Base-by-base conservation (phyloP, 2,797 vertebrate species). In the Mionectes olivaceus region DNA sequence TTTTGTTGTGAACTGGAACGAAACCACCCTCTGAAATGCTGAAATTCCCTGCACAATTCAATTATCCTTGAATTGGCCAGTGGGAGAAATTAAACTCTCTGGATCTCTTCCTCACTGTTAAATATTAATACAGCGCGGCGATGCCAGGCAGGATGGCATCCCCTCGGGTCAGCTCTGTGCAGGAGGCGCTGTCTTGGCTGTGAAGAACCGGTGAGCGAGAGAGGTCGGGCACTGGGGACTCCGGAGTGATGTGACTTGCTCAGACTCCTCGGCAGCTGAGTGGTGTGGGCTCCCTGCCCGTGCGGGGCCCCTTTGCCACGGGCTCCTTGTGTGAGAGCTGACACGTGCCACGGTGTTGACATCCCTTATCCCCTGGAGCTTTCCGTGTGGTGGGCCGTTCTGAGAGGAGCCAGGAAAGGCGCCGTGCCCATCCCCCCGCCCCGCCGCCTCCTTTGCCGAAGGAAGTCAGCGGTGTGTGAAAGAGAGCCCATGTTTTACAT, bases 1-100 rank as follows among this genome's bases (percentile, higher is more conserved):
- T 71, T 94, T 92, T 67, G 44, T 70, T 81, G 84, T 46, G 69
- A 95, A 82, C 59, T 92, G 87, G 91, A 92, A 91, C 11, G n/a
- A 91, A 93, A 80, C 65, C 55, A 63, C 44, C 32, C 77, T 78
- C 87, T 76, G 83, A 88, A 93, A 83, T 0, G 4, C 83, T 87
- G 80, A 79, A 93, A 96, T 90, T 94, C 95, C 95, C 95, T 0
- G 1, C 25, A 7, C 52, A 16, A 60, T 46, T 67, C 55, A 91
- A 35, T 92, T 94, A 95, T 76, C 91, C 85, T 96, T 96, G 94
- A 88, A 78, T 75, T 79, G 93, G 80, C 95, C 75, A 0, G 74
- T 52, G 77, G 87, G 87, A 76, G 77, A 89, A 93, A 95, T 93
- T 94, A 89, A 63, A 84, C 68, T 46, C 63, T 91, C 80, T 82